Conservation (phyloP, 2,888 invertebrate species). For the Ichneumoninae sp. region DNA sequence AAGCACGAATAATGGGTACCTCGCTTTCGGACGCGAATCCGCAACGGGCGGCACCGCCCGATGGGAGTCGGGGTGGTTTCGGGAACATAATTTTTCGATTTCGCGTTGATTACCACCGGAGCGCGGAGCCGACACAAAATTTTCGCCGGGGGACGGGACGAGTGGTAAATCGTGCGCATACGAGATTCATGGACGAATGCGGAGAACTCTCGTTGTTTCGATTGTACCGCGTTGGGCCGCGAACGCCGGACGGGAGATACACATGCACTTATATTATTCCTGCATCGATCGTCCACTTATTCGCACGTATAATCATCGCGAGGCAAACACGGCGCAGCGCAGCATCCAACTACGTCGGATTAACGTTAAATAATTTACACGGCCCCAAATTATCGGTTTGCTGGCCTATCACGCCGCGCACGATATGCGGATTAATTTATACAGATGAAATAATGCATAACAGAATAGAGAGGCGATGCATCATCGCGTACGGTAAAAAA, state of each 20-base stretch:
- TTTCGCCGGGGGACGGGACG: conserved; percentile 40
- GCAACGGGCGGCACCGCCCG: neutral
- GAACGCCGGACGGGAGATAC: neutral
- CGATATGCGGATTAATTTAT: conserved; percentile 58
- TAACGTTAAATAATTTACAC: conserved; percentile 55
- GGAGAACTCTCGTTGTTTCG: conserved; percentile 42
- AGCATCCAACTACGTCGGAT: conserved; percentile 39
- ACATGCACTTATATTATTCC: conserved; percentile 37
- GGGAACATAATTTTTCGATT: conserved; percentile 57
- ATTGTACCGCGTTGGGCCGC: conserved; percentile 16
- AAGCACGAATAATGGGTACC: conserved; percentile 33
- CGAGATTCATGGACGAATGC: conserved; percentile 55
- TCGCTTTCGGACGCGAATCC: neutral
- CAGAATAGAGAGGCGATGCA: conserved; percentile 23
- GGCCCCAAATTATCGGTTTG: conserved; percentile 56
- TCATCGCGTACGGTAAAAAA: neutral
- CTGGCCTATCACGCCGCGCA: conserved; percentile 11
- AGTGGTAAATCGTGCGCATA: conserved; percentile 50
- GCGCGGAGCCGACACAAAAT: neutral
- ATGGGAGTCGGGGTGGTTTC: neutral
- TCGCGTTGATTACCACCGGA: conserved; percentile 39
- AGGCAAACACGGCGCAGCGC: neutral
- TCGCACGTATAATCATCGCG: conserved; percentile 1
- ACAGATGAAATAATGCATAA: conserved; percentile 46
- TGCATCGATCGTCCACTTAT: conserved; percentile 8